Evolutionary conservation across 2,888 invertebrate species (phyloP), one percentile per base, ranked within the genome.

Genomic region (Callyntrura sp.): DNA sequence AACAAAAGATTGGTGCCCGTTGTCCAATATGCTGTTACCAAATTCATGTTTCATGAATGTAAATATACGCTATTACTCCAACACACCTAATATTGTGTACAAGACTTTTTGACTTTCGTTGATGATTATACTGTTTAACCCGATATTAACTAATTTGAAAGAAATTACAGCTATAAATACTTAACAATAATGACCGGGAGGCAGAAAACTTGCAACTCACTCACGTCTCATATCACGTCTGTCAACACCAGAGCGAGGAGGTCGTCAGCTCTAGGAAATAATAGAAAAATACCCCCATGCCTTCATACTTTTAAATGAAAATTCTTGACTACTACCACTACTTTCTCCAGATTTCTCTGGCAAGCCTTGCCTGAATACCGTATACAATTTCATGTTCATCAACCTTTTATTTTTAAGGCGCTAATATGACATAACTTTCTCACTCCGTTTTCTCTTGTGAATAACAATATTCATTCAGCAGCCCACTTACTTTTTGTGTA

Each of bases 401-500:
- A 35, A 35, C 35, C 35, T 35, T 35, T 35, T 6, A 81, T 60
- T 60, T n/a, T 81, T 55, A 81, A 35, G 81, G 43, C 20, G 20
- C 12, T 65, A 82, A 48, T 82, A 79, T 28, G 60, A 79, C 79
- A 20, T 79, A 79, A 83, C 83, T 79, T 70, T 70, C 43, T 70
- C 65, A 55, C 65, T 28, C 17, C 43, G 5, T 43, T 51, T 68
- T 51, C 51, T 65, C 51, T 68, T 35, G 68, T 83, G 83, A 82
- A 65, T 82, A 70, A 62, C 57, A 60, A 48, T 68, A 68, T 85
- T 60, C 57, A 85, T 17, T 85, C 76, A 55, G 55, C 55, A n/a
- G n/a, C n/a, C 4, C n/a, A 55, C 51, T 55, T 25, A 48, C 51
- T 55, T 84, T 35, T 82, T 84, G 70, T 78, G 88, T 89, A 89